A percentile compares a stretch with the other conserved stretches of the same genome.
Evolutionary conservation across 2,888 invertebrate species (phyloP).

Genomic region (Frankliniella intonsa): DNA sequence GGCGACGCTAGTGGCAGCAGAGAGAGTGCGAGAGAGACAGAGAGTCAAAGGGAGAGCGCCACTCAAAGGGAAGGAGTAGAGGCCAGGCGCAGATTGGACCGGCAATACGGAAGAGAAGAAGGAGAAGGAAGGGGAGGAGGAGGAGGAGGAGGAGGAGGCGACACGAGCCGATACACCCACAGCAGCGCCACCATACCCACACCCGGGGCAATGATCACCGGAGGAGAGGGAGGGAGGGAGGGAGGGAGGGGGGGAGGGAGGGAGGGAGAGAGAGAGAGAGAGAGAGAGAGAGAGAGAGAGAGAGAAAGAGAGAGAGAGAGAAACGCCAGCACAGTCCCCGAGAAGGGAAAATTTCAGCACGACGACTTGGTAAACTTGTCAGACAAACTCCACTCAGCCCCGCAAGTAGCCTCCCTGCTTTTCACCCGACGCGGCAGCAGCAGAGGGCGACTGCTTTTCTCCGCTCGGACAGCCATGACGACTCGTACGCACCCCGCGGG

Average conservation of each 20-base stretch:
- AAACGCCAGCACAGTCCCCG: too few relatives aligned
- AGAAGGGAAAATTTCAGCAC: background rate
- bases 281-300: background rate
- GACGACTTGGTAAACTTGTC: background rate
- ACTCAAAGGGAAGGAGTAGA: background rate
- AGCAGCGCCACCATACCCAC: too few relatives aligned
- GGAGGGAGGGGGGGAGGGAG: background rate
- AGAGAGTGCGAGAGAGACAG: background rate
- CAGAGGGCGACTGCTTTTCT: too few relatives aligned
- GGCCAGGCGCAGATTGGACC: background rate
- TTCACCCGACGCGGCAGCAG: too few relatives aligned
- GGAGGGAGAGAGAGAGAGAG: background rate
- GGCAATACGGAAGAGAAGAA: too few relatives aligned
- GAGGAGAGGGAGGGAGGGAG: background rate
- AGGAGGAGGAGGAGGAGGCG: background rate
- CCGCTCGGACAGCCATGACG: background rate
- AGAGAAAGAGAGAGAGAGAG: background rate
- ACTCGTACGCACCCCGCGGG: background rate
- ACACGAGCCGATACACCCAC: background rate
- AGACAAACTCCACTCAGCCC: conserved; percentile 2
- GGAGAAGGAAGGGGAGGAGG: background rate
- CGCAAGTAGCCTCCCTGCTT: background rate
- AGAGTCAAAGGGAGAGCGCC: background rate
- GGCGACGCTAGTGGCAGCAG: too few relatives aligned
- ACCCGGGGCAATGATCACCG: background rate